phyloP scores from a whole-genome alignment of 2,888 invertebrate genomes.

The Hypolimnas misippus region DNA sequence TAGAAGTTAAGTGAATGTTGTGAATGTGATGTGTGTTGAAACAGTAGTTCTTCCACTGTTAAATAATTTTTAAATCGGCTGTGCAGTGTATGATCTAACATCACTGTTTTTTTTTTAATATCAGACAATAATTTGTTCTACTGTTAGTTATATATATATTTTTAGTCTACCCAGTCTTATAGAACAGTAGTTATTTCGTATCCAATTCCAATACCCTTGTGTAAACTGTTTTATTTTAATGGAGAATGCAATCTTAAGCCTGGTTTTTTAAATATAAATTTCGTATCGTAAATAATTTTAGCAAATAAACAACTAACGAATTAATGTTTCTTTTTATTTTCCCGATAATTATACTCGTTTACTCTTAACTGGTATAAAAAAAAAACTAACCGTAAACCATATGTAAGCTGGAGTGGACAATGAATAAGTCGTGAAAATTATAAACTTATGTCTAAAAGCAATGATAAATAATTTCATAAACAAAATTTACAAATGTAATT shows the following conservation, averaged over 20 bases:
- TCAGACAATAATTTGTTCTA: background rate
- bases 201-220: background rate
- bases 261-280: background rate
- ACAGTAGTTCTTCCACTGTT: conserved; percentile 22
- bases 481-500: no score
- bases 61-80: conserved; percentile 20
- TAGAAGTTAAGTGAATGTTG: conserved; percentile 21
- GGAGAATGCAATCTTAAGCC: background rate
- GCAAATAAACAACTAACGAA: conserved; percentile 13
- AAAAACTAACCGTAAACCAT: no score
- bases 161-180: background rate
- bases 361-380: no score
- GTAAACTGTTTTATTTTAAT: background rate
- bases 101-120: background rate
- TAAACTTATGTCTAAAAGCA: no score
- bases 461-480: no score
- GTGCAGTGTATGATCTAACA: conserved; percentile 1
- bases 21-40: conserved; percentile 25
- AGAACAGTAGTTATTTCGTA: conserved; percentile 7
- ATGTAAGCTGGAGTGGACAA: no score
- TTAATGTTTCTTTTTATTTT: background rate
- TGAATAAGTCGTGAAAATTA: no score
- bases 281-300: conserved; percentile 7
- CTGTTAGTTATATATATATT: background rate
- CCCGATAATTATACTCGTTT: no score